A percentile compares a stretch with the other conserved stretches of the same genome.
phyloP scores from a whole-genome alignment of 1,140 invertebrate genomes.

The Drosophila subpulchrella region DNA sequence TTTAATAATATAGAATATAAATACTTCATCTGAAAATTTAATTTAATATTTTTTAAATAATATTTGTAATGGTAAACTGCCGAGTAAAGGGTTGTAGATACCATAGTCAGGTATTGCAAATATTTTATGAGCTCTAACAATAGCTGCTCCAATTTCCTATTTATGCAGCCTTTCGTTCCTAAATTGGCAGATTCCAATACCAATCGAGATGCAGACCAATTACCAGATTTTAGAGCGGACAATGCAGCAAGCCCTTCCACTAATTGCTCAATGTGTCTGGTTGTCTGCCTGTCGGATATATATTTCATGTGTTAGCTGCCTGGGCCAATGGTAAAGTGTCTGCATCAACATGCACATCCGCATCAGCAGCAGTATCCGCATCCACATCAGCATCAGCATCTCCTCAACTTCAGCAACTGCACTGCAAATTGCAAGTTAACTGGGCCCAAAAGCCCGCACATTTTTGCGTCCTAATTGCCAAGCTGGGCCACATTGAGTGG shows the following conservation, averaged over 20 bases:
- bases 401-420: constrained; percentile 3
- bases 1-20: no score
- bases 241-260: constrained; percentile 5
- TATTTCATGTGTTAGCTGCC: constrained; percentile 15
- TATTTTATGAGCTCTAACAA: background rate
- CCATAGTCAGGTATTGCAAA: background rate
- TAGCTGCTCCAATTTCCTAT: background rate
- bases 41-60: no score
- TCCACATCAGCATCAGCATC: constrained; percentile 17
- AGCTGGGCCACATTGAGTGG: background rate
- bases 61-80: no score
- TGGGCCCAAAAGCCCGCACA: constrained; percentile 45
- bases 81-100: no score
- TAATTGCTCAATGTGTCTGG: constrained; percentile 11
- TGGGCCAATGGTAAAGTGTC: constrained; percentile 23
- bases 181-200: background rate
- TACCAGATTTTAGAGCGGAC: background rate
- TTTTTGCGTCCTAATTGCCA: constrained; percentile 50
- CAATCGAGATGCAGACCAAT: background rate
- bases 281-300: background rate
- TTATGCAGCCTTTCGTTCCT: background rate
- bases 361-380: constrained; percentile 20
- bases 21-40: no score
- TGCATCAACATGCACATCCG: constrained; percentile 28
- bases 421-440: constrained; percentile 45